Percentiles rank a stretch among this genome's conserved stretches.
Conservation (phyloP, 2,113 vertebrate species). For the Phodopus roborovskii region DNA sequence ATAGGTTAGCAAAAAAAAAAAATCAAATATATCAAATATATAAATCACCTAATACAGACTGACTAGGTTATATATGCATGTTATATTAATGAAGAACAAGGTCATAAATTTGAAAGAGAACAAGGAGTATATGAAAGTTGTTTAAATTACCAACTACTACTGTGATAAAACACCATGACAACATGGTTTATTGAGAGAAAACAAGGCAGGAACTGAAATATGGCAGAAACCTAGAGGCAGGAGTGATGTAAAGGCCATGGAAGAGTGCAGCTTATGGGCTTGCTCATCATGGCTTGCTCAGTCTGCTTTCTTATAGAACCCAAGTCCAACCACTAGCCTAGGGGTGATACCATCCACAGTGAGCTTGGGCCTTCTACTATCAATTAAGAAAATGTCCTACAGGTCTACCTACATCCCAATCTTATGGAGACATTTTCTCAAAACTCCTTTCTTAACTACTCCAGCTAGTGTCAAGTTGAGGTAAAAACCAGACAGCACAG, state of each 20-base stretch:
- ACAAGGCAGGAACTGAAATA: not conserved
- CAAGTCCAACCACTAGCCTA: not conserved
- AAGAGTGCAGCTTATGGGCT: not conserved
- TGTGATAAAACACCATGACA: not conserved
- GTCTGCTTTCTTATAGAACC: not conserved
- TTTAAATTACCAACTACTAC: not conserved
- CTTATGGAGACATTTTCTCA: not conserved
- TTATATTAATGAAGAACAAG: not conserved
- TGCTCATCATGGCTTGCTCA: not conserved
- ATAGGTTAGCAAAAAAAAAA: too few species aligned
- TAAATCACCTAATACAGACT: not conserved
- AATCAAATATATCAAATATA: too few species aligned
- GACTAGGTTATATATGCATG: not conserved
- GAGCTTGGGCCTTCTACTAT: not conserved
- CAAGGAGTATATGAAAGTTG: not conserved
- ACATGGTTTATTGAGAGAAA: not conserved
- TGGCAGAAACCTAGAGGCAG: not conserved
- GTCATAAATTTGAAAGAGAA: not conserved
- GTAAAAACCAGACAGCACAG: not conserved
- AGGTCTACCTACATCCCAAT: not conserved
- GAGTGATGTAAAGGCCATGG: not conserved
- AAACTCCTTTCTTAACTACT: not conserved
- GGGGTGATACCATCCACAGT: not conserved
- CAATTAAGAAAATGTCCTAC: not conserved
- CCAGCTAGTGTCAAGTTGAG: not conserved